Evolutionary conservation across 2,888 invertebrate species (phyloP).

Genomic region (Melitaea athalia): DNA sequence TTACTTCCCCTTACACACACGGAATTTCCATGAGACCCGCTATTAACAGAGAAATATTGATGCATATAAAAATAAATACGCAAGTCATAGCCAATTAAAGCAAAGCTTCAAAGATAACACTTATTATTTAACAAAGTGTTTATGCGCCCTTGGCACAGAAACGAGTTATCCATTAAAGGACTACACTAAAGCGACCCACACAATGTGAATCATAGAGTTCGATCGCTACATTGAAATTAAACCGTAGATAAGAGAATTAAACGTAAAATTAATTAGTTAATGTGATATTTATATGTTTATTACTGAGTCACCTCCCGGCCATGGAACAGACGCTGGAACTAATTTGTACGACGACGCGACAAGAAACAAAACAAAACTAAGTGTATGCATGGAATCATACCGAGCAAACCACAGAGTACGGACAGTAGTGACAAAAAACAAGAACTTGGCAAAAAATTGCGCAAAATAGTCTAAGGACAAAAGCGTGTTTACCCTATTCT

Average conservation of each 20-base stretch:
- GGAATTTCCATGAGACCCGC: neutral
- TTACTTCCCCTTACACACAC: too few relatives aligned
- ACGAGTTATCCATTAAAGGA: slow-evolving; percentile 26
- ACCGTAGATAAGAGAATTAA: slow-evolving; percentile 7
- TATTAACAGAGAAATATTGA: neutral
- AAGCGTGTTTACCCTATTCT: too few relatives aligned
- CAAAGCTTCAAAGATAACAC: slow-evolving; percentile 17
- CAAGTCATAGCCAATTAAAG: neutral
- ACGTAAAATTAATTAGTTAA: slow-evolving; percentile 2
- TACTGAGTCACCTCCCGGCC: neutral
- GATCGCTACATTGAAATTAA: slow-evolving; percentile 11
- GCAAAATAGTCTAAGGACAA: too few relatives aligned
- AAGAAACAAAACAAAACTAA: too few relatives aligned
- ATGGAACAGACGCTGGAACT: too few relatives aligned
- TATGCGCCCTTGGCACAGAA: slow-evolving; percentile 39
- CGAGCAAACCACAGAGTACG: too few relatives aligned
- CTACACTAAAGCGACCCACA: slow-evolving; percentile 33
- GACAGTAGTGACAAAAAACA: too few relatives aligned
- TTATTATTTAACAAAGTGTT: slow-evolving; percentile 22
- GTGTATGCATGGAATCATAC: too few relatives aligned
- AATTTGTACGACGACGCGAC: too few relatives aligned
- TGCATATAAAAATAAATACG: neutral
- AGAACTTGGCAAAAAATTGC: too few relatives aligned
- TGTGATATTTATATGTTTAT: neutral
- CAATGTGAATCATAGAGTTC: slow-evolving; percentile 29